A percentile compares a stretch with the other conserved stretches of the same genome.
Evolutionary conservation across 2,888 invertebrate species (phyloP).

Genomic region (Zygogramma bicolorata): DNA sequence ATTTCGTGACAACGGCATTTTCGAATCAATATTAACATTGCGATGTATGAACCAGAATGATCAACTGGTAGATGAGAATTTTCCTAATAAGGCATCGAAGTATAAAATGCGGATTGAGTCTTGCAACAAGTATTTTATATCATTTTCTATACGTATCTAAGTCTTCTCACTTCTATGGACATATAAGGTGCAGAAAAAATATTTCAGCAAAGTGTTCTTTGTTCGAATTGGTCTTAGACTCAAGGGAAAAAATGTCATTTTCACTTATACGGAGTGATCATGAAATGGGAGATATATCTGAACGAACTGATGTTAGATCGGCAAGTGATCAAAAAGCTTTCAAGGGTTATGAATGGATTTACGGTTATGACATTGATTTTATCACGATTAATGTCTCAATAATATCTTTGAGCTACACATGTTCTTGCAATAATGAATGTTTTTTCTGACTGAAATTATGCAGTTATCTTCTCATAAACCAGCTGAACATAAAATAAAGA

Average conservation of each 20-base stretch:
- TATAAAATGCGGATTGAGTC: conserved; percentile 17
- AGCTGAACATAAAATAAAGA: too few species aligned
- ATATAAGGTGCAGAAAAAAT: conserved; percentile 2
- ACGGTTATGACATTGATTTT: not conserved
- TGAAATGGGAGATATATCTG: not conserved
- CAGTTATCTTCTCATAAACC: too few species aligned
- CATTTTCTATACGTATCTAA: conserved; percentile 13
- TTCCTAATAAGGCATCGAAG: conserved; percentile 12
- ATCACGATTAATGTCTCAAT: not conserved
- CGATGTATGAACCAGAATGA: conserved; percentile 2
- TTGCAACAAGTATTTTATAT: conserved; percentile 19
- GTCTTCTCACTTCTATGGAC: not conserved
- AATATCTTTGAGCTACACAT: not conserved
- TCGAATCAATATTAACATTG: conserved; percentile 6
- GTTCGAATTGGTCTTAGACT: not conserved
- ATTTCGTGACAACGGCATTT: conserved; percentile 3
- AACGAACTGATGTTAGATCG: not conserved
- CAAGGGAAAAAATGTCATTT: not conserved
- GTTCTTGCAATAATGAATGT: not conserved
- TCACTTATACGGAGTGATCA: not conserved
- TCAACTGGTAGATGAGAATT: conserved; percentile 13
- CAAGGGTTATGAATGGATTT: not conserved
- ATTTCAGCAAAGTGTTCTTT: conserved; percentile 2
- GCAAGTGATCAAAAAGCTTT: not conserved
- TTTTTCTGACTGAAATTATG: not conserved